phyloP scores from a whole-genome alignment of 2,888 invertebrate species.

The Temnothorax unifasciatus region DNA sequence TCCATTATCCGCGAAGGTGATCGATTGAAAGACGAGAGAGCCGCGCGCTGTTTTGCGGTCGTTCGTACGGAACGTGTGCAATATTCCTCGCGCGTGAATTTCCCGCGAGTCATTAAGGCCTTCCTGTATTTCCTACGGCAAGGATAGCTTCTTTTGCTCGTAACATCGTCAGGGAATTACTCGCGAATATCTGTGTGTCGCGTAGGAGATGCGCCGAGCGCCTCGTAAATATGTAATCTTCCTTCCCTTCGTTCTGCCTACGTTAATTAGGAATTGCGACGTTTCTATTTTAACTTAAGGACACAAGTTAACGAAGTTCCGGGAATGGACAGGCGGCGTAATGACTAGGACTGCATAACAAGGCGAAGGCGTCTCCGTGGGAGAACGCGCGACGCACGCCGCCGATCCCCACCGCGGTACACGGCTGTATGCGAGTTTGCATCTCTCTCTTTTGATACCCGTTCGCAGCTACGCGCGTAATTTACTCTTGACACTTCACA shows the following conservation, averaged over 20 bases:
- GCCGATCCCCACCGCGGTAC: conserved; percentile 74
- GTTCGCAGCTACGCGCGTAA: conserved; percentile 39
- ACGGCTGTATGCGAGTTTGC: conserved; percentile 71
- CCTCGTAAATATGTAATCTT: conserved; percentile 26
- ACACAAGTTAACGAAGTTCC: conserved; percentile 71
- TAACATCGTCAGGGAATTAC: conserved; percentile 51
- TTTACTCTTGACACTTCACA: background rate
- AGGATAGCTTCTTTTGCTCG: conserved; percentile 41
- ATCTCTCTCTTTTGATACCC: conserved; percentile 59
- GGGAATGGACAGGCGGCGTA: conserved; percentile 68
- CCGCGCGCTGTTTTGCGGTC: conserved; percentile 48
- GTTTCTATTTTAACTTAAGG: conserved; percentile 71
- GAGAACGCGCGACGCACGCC: conserved; percentile 79
- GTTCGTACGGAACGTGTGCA: background rate
- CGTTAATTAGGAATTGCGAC: conserved; percentile 66
- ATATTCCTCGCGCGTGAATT: conserved; percentile 37
- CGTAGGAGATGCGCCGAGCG: conserved; percentile 20
- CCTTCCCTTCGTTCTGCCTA: background rate
- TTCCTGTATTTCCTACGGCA: conserved; percentile 36
- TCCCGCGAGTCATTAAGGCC: conserved; percentile 12
- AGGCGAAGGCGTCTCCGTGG: conserved; percentile 59
- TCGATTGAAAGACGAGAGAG: conserved; percentile 23
- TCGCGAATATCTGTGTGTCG: conserved; percentile 39
- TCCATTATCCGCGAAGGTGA: conserved; percentile 6
- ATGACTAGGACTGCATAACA: conserved; percentile 59